phyloP scores from a whole-genome alignment of 2,888 invertebrate species.

The Lithophane socia region DNA sequence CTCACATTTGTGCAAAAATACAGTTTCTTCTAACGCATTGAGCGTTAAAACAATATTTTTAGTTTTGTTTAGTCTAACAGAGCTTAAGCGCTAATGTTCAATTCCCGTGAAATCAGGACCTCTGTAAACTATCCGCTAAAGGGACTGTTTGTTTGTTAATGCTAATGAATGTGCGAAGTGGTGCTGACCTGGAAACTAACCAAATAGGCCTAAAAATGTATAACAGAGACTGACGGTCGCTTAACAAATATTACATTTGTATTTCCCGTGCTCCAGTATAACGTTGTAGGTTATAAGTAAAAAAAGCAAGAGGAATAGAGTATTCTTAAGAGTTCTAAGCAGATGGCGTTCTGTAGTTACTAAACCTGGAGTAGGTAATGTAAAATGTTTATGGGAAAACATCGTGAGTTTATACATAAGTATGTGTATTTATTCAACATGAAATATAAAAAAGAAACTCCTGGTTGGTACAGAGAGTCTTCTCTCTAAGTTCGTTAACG shows the following conservation, averaged over 20 bases:
- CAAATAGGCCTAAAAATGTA: slow-evolving; percentile 11
- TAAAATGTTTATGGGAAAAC: no score
- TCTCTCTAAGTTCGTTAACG: no score
- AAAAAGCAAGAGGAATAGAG: neutral
- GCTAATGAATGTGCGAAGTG: slow-evolving; percentile 35
- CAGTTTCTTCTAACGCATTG: neutral
- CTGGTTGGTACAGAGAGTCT: neutral
- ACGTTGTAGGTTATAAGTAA: neutral
- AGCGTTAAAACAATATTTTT: slow-evolving; percentile 9
- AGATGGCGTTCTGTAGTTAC: neutral
- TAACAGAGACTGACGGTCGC: neutral
- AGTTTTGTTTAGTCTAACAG: neutral
- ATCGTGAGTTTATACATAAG: neutral
- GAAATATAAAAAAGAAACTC: neutral
- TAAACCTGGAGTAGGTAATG: neutral
- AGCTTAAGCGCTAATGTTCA: slow-evolving; percentile 1
- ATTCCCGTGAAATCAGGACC: slow-evolving; percentile 38
- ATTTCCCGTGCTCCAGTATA: neutral
- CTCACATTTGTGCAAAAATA: neutral
- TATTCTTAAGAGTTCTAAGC: neutral
- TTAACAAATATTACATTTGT: slow-evolving; percentile 4
- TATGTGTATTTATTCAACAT: neutral
- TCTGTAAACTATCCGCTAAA: slow-evolving; percentile 32
- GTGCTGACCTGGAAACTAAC: slow-evolving; percentile 31
- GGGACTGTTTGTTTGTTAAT: slow-evolving; percentile 41